Percentiles rank a stretch among this genome's conserved stretches.
These are phyloP conservation scores for Clusia tigrina DNA, from an alignment of 2,888 invertebrate genomes.

Conservation along the genomic window DNA sequence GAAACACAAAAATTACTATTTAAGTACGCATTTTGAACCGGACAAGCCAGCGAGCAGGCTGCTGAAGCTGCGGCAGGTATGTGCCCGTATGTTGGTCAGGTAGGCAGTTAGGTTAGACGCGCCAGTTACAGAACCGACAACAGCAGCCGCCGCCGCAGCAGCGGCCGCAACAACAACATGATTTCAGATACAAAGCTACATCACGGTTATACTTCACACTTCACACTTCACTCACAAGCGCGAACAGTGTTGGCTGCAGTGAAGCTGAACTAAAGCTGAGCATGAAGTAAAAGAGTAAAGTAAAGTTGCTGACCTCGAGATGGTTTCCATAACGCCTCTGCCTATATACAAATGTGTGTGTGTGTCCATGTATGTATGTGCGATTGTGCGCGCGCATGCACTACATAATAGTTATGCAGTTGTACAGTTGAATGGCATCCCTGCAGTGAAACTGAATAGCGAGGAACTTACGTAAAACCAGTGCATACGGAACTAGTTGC, in stretches of 20 bases:
- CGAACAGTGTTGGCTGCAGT: too few species aligned
- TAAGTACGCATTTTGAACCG: neutral
- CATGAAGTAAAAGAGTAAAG: neutral
- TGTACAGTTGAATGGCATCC: too few species aligned
- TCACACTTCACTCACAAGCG: too few species aligned
- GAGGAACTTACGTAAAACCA: too few species aligned
- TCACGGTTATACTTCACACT: too few species aligned
- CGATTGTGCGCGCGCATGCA: neutral
- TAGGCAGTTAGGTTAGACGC: neutral
- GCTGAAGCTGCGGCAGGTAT: too few species aligned
- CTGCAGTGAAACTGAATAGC: neutral
- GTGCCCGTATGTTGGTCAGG: neutral
- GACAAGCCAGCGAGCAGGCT: neutral
- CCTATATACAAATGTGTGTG: neutral
- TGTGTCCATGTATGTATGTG: too few species aligned
- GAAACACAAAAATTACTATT: neutral
- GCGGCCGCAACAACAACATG: neutral
- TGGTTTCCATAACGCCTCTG: conserved; percentile 40
- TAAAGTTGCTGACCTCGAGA: conserved; percentile 45
- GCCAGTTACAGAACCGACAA: neutral
- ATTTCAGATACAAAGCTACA: too few species aligned
- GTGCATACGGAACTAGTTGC: too few species aligned
- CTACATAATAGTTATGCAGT: too few species aligned
- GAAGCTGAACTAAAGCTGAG: neutral
- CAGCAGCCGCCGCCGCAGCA: neutral